Conservation (phyloP, 1,140 invertebrate species). For the Hypsibius dujardini region DNA sequence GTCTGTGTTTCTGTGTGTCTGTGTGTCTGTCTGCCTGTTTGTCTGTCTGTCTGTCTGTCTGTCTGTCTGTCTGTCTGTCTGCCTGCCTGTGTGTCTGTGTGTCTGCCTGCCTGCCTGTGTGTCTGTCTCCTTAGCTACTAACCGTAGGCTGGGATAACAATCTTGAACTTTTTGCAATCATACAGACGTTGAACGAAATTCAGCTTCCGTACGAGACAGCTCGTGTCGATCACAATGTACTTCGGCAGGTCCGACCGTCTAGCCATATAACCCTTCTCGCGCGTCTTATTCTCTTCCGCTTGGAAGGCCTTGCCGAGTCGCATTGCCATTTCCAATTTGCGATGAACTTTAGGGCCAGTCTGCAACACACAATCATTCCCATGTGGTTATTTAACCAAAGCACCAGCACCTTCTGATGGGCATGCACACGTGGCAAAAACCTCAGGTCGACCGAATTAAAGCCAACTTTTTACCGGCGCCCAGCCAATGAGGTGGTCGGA, state of each 20-base stretch:
- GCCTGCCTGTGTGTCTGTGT: too few species aligned
- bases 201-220: not conserved
- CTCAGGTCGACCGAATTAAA: too few species aligned
- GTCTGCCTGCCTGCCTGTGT: too few species aligned
- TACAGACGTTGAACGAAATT: slow-evolving; percentile 11
- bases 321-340: not conserved
- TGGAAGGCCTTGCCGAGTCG: not conserved
- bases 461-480: too few species aligned
- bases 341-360: not conserved
- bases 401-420: too few species aligned
- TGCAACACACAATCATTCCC: not conserved
- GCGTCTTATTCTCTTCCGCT: not conserved
- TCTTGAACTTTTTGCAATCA: not conserved
- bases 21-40: too few species aligned
- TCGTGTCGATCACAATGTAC: slow-evolving; percentile 7
- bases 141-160: slow-evolving; percentile 11
- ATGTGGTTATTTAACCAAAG: not conserved
- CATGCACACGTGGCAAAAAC: too few species aligned
- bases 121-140: not conserved
- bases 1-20: too few species aligned
- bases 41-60: too few species aligned
- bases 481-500: too few species aligned
- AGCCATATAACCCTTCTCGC: not conserved
- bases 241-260: not conserved
- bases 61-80: too few species aligned